Evolutionary conservation across 2,888 invertebrate species (phyloP), one percentile per base, ranked within the genome.

Genomic region (Drosophila acutilabella): DNA sequence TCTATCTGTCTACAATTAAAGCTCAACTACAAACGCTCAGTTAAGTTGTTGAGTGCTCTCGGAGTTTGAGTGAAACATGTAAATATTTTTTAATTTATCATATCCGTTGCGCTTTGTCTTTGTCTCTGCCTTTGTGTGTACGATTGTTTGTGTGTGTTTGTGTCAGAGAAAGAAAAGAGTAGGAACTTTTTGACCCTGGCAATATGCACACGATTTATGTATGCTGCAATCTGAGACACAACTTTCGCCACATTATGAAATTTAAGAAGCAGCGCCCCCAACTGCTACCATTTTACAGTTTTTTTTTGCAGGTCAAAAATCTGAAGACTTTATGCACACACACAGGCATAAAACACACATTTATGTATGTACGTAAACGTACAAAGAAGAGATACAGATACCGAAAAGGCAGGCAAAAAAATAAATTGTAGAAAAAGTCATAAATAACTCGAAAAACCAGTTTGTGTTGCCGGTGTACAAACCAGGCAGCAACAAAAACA

Each of bases 391-490:
- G 81, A 81, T 71, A 85, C 85, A 75, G 76, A 81, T 68, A 81
- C 82, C 80, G 64, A 81, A 87, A 81, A 75, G 70, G 47, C 80
- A 71, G 58, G 70, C 81, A 61, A 78, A 78, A 80, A 88, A 77
- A 80, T 74, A 89, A 81, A 79, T 83, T 84, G 74, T 77, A 77
- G 64, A 89, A 80, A 89, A 73, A 83, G 70, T 88, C 83, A 80
- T 86, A 88, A 88, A 89, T 89, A 89, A 86, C 89, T 88, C 83
- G 85, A 86, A 89, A 86, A 86, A 86, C 86, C 86, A 84, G 86
- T 86, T 88, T 86, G 68, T 75, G 81, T 74, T 86, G 89, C 86
- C 89, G 89, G 86, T 86, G 81, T 89, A 86, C 83, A 88, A 74
- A 87, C 86, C 69, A 78, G 57, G 66, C 71, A 67, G 50, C 64